These are phyloP conservation scores for Rhineura floridana DNA, from an alignment of 2,113 vertebrate genomes.

Conservation along the genomic window DNA sequence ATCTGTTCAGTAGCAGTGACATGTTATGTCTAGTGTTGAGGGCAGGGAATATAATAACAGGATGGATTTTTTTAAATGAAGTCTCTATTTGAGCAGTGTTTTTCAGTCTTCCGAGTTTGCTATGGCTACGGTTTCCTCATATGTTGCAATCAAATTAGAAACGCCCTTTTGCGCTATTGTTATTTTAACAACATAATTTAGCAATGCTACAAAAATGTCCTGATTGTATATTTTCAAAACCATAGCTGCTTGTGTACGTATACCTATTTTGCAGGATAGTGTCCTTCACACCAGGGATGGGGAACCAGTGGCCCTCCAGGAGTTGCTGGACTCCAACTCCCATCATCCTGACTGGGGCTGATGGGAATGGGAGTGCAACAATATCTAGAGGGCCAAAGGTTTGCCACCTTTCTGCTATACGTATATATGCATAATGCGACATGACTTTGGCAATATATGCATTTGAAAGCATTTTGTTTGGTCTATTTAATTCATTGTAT, in stretches of 20 bases:
- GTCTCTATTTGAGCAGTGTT: background rate
- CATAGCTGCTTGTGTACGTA: accelerated
- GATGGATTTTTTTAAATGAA: background rate
- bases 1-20: background rate
- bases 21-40: accelerated
- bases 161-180: accelerated
- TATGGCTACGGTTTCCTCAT: background rate
- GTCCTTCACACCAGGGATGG: background rate
- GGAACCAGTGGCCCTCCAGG: too few relatives aligned
- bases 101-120: too few relatives aligned
- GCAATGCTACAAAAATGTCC: background rate
- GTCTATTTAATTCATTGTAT: too few relatives aligned
- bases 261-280: background rate
- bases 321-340: too few relatives aligned
- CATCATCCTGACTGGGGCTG: too few relatives aligned
- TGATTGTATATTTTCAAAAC: background rate
- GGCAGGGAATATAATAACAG: background rate
- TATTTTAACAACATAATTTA: conserved; percentile 11
- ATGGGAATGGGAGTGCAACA: too few relatives aligned
- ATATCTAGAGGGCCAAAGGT: too few relatives aligned
- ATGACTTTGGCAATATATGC: background rate
- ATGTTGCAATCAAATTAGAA: background rate
- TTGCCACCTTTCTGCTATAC: too few relatives aligned
- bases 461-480: background rate
- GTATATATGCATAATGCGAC: background rate